Evolutionary conservation across 1,140 invertebrate genomes (phyloP), one percentile per base, ranked within the genome.

Genomic region (Oryctes rhinoceros): DNA sequence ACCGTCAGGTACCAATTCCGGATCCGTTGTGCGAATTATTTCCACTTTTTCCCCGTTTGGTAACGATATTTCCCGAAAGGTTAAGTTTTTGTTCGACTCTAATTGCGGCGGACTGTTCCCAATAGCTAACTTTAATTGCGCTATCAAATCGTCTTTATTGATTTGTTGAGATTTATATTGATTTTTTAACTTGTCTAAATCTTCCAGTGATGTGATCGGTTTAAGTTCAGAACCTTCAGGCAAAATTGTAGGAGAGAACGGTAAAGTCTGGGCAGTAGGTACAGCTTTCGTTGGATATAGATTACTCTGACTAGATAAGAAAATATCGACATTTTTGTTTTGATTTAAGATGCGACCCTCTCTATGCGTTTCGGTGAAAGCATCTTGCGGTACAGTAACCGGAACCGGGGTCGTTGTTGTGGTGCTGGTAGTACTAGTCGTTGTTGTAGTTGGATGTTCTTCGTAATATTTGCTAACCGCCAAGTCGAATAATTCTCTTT

Each of bases 31-130:
- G 85, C 90, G 89, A 78, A 95, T 93, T 0, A 95, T 90, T 86
- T 93, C 93, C 44, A 94, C 91, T 83, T 92, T 93, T 86, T 94
- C 93, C 10, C 94, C 94, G 84, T 94, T 94, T 0, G 92, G 90
- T 39, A 94, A 84, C 39, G 93, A 90, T 44, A 95, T 90, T 86
- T 94, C 94, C 74, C 93, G 90, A 0, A 93, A 93, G 3, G 92
- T 91, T 48, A 93, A 91, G 81, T 93, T 94, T 85, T 91, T 92
- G 30, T 89, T 89, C n/a, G 90, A 89, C 35, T 89, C 89, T 47
- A 44, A 13, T 44, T 92, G 91, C 81, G 90, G 89, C 0, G 91
- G 89, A 39, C 91, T 90, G 86, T 94, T 92, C 0, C 93, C 91
- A 20, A 94, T 87, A 0, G 93, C 93, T 13, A 93, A 89, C 85